Evolutionary conservation across 2,888 invertebrate species (phyloP), one percentile per base, ranked within the genome.

Genomic region (Chydorus sphaericus): DNA sequence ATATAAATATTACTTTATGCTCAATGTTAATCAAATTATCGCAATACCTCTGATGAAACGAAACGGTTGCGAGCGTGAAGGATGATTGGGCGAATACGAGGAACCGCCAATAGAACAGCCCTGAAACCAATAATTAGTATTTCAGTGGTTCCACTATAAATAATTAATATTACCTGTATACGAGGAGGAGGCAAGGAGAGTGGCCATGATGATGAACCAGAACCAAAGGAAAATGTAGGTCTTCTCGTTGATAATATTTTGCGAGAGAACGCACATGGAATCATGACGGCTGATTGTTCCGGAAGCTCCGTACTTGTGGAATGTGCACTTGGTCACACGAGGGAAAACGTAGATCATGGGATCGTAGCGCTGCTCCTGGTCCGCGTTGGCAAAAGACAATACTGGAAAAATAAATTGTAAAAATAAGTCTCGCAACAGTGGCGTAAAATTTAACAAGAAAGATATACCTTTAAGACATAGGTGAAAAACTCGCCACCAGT

Each of bases 181-280:
- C 63, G 50, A 88, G 67, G 38, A 86, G 73, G 38, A 73, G 0
- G 77, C 63, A 29, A 88, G 72, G 61, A 86, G 68, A 0, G 79
- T 68, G 0, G 85, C 81, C 59, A 91, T 71, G 39, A 88, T 81
- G 70, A 88, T 80, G 71, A 82, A 90, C 91, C 91, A 91, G 72
- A 91, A 91, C 91, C 91, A 91, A 52, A 91, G 78, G 73, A 90
- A 88, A 61, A 91, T 84, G 73, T 88, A 91, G 0, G 90, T 89
- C 71, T 91, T 91, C 73, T 91, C 90, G 70, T 91, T 91, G 66
- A 91, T 88, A 63, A 91, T 89, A 72, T 91, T 91, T 59, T 90
- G 71, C 0, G 90, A 90, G 48, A 91, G 74, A 58, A 91, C 79
- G 68, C 90, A 91, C 39, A 91, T 75, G 48, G 85, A 84, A 71